Evolutionary conservation across 30 jellyfish, hydroid and myxozoan genomes (phyloP).

Genomic region (Pelagia noctiluca): DNA sequence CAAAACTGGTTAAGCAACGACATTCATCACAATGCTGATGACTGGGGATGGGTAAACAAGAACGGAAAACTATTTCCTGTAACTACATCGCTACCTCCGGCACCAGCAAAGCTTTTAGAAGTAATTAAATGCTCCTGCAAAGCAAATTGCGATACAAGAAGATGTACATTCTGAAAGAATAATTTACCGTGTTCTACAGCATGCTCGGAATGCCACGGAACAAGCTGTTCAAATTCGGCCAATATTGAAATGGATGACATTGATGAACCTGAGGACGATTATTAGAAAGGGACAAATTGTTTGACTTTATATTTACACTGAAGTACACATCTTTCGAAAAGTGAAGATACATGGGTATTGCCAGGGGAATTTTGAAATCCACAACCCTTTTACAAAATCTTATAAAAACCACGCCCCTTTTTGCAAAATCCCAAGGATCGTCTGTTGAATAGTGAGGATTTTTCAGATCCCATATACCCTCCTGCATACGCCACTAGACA

Average conservation of each 20-base stretch:
- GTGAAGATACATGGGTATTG: no score
- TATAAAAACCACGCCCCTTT: no score
- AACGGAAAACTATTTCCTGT: conserved; percentile 17
- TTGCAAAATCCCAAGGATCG: no score
- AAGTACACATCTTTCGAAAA: neutral
- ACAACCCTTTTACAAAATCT: no score
- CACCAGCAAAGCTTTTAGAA: conserved; percentile 30
- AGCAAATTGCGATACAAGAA: conserved; percentile 27
- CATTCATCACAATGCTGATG: conserved; percentile 13
- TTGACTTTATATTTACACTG: conserved; percentile 8
- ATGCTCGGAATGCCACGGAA: conserved; percentile 41
- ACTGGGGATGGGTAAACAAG: conserved; percentile 60
- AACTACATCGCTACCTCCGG: conserved; percentile 34
- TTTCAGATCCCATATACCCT: no score
- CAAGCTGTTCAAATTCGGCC: conserved; percentile 31
- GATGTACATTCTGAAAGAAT: conserved; percentile 40
- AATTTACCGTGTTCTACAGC: conserved; percentile 40
- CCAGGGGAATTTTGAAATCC: no score
- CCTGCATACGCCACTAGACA: no score
- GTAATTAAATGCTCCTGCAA: conserved; percentile 46
- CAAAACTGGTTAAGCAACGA: conserved; percentile 39
- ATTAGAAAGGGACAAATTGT: conserved; percentile 5
- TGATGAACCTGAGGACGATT: conserved; percentile 17
- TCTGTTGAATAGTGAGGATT: no score
- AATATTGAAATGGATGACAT: conserved; percentile 10